phyloP scores from a whole-genome alignment of 2,888 invertebrate species.

The Drosophila borborema region DNA sequence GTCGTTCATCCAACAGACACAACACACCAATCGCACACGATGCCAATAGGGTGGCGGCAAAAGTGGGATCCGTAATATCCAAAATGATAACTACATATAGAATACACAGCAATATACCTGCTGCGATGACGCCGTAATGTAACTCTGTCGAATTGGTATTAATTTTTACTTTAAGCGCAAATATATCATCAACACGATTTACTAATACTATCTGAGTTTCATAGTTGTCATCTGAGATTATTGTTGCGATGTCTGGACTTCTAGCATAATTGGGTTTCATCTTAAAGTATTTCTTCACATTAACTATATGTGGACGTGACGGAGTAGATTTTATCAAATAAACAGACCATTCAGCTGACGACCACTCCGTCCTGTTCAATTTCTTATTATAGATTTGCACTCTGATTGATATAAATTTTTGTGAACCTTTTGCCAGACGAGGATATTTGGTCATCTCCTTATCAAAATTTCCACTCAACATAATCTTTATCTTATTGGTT shows the following conservation, averaged over 20 bases:
- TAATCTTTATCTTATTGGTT: not conserved
- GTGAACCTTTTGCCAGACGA: not conserved
- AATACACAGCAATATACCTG: slow-evolving; percentile 88
- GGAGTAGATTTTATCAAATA: not conserved
- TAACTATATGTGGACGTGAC: not conserved
- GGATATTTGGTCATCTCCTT: not conserved
- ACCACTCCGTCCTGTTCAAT: not conserved
- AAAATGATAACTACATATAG: slow-evolving; percentile 93
- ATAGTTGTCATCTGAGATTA: not conserved
- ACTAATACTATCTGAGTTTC: not conserved
- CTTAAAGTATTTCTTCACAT: not conserved
- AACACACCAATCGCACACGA: slow-evolving; percentile 89
- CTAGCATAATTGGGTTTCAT: not conserved
- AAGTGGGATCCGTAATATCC: slow-evolving; percentile 88
- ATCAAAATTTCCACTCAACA: not conserved
- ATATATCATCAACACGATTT: slow-evolving; percentile 9
- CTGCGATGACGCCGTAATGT: slow-evolving; percentile 89
- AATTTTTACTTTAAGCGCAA: slow-evolving; percentile 85
- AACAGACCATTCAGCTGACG: not conserved
- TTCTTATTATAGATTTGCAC: not conserved
- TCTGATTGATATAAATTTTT: not conserved
- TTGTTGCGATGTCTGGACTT: not conserved
- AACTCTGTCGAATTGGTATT: slow-evolving; percentile 86
- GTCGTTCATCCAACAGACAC: slow-evolving; percentile 88
- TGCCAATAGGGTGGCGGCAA: slow-evolving; percentile 85